Conservation (phyloP, 2,888 invertebrate genomes). For the Drosophila pegasa region DNA sequence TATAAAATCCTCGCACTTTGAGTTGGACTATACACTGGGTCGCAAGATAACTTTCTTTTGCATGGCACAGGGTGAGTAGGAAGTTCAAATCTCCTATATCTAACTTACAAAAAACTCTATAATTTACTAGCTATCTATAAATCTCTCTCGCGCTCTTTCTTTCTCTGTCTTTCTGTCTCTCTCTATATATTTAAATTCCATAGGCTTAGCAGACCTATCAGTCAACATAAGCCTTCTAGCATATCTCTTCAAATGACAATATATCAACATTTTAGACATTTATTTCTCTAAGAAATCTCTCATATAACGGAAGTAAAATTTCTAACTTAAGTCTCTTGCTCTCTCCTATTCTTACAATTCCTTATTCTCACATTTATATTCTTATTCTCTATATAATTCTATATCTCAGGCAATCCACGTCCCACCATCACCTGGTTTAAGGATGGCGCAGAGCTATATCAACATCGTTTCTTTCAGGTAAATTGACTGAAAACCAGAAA, state of each 20-base stretch:
- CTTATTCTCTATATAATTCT: no score
- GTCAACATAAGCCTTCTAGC: not conserved
- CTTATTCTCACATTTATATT: not conserved
- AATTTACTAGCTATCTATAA: not conserved
- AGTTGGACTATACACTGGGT: constrained; percentile 95
- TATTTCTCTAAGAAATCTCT: not conserved
- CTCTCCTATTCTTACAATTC: no score
- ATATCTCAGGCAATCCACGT: constrained; percentile 87
- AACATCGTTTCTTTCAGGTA: constrained; percentile 94
- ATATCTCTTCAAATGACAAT: not conserved
- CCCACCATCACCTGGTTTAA: constrained; percentile 98
- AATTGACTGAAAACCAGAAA: not conserved
- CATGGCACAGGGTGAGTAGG: constrained; percentile 90
- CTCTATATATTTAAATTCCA: not conserved
- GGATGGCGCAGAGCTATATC: constrained; percentile 96
- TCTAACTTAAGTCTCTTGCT: not conserved
- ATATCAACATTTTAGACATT: not conserved
- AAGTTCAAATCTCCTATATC: no score
- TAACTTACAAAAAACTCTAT: not conserved
- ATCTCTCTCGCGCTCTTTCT: not conserved
- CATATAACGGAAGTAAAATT: not conserved
- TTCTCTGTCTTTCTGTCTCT: not conserved
- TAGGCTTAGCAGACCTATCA: not conserved
- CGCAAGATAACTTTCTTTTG: constrained; percentile 97
- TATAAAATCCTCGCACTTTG: constrained; percentile 94